Percentiles rank a stretch among this genome's conserved stretches.
Conservation (phyloP, 1,140 invertebrate genomes). For the Megalonaias nervosa region DNA sequence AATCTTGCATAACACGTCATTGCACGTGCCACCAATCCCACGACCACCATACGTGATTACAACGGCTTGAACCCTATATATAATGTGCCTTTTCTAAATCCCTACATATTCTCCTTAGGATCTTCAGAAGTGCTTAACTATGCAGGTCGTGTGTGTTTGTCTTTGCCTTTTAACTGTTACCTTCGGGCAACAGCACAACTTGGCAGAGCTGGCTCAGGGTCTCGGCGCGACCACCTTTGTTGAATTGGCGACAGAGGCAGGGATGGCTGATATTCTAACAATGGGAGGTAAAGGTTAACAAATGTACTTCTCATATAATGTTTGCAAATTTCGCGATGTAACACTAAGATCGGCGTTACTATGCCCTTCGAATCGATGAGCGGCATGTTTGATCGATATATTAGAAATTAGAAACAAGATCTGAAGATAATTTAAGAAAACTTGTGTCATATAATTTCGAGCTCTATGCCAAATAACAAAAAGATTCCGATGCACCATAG, state of each 20-base stretch:
- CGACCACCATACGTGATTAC: no score
- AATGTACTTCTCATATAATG: not conserved
- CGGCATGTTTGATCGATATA: not conserved
- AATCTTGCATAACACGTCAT: no score
- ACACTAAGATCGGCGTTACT: not conserved
- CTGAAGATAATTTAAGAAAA: not conserved
- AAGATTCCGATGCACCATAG: not conserved
- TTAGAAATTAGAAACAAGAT: no score
- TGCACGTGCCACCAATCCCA: no score
- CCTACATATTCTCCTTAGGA: no score
- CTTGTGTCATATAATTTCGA: not conserved
- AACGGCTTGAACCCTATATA: no score
- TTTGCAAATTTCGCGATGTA: not conserved
- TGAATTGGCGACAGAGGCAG: conserved; percentile 36
- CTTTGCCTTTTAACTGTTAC: not conserved
- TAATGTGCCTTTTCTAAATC: no score
- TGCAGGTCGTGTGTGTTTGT: no score
- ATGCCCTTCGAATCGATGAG: not conserved
- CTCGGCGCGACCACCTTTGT: conserved; percentile 46
- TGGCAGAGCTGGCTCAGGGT: conserved; percentile 35
- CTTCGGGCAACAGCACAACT: conserved; percentile 12
- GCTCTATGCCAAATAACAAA: not conserved
- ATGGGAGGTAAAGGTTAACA: conserved; percentile 29
- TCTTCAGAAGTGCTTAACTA: no score
- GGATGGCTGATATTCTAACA: conserved; percentile 34